Base-by-base conservation (phyloP, 2,797 vertebrate species). In the Cheirogaleus major region DNA sequence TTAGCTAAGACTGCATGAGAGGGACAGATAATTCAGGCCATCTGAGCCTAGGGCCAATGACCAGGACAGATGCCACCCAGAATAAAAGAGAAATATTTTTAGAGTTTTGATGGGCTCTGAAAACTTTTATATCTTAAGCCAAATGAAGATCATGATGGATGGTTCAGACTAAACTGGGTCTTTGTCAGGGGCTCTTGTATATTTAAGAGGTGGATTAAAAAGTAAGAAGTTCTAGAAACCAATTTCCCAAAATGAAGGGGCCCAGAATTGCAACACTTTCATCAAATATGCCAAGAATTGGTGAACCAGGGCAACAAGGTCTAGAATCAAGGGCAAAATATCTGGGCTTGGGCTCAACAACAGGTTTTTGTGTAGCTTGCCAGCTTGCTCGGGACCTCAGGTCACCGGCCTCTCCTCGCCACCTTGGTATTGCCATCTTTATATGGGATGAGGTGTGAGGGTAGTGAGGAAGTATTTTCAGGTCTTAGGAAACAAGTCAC, bases 81-180 rank as follows among this genome's bases (percentile, higher is more conserved):
- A 83, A 93, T 30, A 52, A 96, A 92, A 35, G 80, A 48, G 55
- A 88, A 59, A 20, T 97, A 96, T 95, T 96, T 97, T 96, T 95
- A 95, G 97, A 80, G 63, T 88, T 82, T 95, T 67, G 91, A 94
- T 4, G 70, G 90, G n/a, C 90, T 93, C 85, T 17, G 73, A 78
- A 92, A 86, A 61, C 81, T 59, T 86, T 61, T 61, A 9, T 59
- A 55, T 93, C 89, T 95, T 89, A 75, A 70, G 81, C 75, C 95
- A 94, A 88, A 80, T 52, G 86, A 91, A 80, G 86, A 89, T 67
- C 32, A 45, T 85, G 89, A 96, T 73, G 78, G 85, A 96, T 78
- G 27, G 75, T 61, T 82, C 50, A 11, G 63, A 95, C 75, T 83
- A 72, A 50, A 61, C 78, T 85, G 52, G 84, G 69, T 79, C 92